A percentile compares a stretch with the other conserved stretches of the same genome.
Conservation (phyloP, 2,113 vertebrate genomes). For the Bettongia penicillata region DNA sequence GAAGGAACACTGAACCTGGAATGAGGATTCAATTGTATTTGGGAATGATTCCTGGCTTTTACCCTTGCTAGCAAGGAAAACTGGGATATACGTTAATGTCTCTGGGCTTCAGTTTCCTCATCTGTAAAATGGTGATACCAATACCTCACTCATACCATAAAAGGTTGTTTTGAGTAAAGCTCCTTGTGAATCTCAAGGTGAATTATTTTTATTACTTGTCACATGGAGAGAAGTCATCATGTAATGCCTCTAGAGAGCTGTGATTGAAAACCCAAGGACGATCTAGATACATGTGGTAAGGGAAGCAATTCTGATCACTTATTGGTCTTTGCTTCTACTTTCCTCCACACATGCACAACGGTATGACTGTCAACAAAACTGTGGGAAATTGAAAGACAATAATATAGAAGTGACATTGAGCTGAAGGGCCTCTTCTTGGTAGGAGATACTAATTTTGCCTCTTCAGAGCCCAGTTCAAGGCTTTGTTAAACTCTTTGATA, state of each 20-base stretch:
- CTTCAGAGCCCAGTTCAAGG: constrained; percentile 49
- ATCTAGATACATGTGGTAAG: neutral
- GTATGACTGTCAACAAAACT: constrained; percentile 18
- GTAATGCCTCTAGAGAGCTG: neutral
- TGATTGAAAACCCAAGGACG: neutral
- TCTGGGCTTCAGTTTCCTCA: neutral
- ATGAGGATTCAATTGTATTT: neutral
- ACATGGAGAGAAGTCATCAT: neutral
- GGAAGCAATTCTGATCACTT: neutral
- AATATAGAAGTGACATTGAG: constrained; percentile 38
- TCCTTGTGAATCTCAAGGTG: neutral
- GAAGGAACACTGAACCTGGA: neutral
- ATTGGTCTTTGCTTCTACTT: neutral
- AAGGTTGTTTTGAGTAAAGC: neutral
- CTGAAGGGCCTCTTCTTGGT: constrained; percentile 20
- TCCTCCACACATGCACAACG: neutral
- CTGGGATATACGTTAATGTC: neutral
- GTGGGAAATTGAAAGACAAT: constrained; percentile 6
- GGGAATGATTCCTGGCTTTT: neutral
- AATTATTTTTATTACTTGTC: neutral
- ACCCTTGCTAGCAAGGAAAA: neutral
- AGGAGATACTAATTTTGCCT: constrained; percentile 40
- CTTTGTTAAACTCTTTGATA: constrained; percentile 56
- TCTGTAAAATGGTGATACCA: neutral
- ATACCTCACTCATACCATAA: neutral